A percentile compares a stretch with the other conserved stretches of the same genome.
Evolutionary conservation across 1,140 invertebrate species (phyloP).

Genomic region (Rhopalosiphum padi): DNA sequence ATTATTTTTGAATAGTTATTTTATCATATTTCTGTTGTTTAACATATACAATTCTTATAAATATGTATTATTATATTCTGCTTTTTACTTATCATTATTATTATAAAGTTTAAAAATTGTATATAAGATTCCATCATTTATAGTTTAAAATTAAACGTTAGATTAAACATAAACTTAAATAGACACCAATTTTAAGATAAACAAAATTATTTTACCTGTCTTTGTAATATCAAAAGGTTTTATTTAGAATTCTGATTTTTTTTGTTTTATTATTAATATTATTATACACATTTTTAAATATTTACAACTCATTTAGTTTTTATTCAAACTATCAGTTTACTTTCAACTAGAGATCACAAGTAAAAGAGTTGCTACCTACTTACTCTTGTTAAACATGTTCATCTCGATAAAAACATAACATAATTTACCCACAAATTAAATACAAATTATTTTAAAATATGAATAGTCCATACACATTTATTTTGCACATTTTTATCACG

Average conservation of each 20-base stretch:
- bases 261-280: background rate
- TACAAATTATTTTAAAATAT: background rate
- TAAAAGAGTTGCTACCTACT: background rate
- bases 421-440: background rate
- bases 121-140: background rate
- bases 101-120: slow-evolving; percentile 32
- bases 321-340: background rate
- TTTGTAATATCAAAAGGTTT: background rate
- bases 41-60: background rate
- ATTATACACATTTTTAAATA: background rate
- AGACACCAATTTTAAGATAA: slow-evolving; percentile 15
- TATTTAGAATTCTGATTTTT: background rate
- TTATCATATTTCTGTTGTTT: slow-evolving; percentile 9
- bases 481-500: slow-evolving; percentile 7
- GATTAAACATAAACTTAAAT: slow-evolving; percentile 9
- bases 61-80: slow-evolving; percentile 6
- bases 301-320: background rate
- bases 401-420: background rate
- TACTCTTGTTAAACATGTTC: background rate
- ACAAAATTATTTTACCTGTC: background rate
- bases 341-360: background rate
- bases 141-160: background rate
- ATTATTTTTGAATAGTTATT: slow-evolving; percentile 27
- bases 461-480: background rate
- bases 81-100: slow-evolving; percentile 46